Evolutionary conservation across 2,113 vertebrate genomes (phyloP), one percentile per base, ranked within the genome.

Genomic region (Procapra przewalskii): DNA sequence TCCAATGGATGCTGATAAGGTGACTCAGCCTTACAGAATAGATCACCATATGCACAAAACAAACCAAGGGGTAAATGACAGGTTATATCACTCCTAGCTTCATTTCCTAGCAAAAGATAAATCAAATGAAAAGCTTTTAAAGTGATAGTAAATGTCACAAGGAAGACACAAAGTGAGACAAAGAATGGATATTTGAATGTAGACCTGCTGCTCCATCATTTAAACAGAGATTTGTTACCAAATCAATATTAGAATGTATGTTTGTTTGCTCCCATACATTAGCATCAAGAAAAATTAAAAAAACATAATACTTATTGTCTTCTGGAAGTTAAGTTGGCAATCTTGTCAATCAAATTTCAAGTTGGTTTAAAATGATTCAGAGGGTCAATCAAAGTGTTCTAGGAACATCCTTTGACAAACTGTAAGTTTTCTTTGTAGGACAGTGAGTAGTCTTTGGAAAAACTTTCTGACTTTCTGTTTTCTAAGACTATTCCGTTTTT

Each of bases 381-480:
- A 93, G 36, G 75, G 2, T 86, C 23, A 95, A 84, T 36, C 4
- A 94, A 97, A 98, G 96, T 57, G 2, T 96, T 59, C 59, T 75
- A 52, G 77, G 79, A 91, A 31, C 45, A 43, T 64, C n/a, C 23
- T 36, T 75, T 45, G 64, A 71, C 45, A 23, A 90, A 59, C 6
- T 48, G 77, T 23, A 83, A 57, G 15, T 83, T 64, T 91, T 91
- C 43, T 82, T 88, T 31, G 2, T 85, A 55, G 36, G 57, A 71
- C 7, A n/a, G 13, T 45, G 54, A 43, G 17, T 52, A 50, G n/a
- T 80, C 29, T 88, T 90, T 84, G 84, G 77, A 54, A 91, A 91
- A 55, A 27, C 9, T 77, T 75, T 77, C 59, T 77, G 45, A 48
- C 27, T 92, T 55, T 80, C 45, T 82, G 27, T 80, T 94, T 89